Percentiles rank a stretch among this genome's conserved stretches.
Conservation (phyloP, 2,888 invertebrate species). For the Chloroclysta siterata region DNA sequence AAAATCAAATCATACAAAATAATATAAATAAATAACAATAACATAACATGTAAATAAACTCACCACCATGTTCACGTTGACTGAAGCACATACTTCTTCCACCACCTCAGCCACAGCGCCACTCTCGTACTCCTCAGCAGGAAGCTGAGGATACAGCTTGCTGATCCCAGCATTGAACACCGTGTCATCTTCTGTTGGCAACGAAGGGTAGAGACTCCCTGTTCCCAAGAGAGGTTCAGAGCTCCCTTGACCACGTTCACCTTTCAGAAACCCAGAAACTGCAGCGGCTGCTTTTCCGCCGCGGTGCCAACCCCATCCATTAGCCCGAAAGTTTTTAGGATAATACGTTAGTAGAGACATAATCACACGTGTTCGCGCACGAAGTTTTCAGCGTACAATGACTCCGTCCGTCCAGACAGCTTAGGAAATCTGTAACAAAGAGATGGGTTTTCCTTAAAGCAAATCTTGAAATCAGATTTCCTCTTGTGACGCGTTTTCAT, state of each 20-base stretch:
- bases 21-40: too few relatives aligned
- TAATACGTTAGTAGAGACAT: constrained; percentile 61
- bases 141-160: constrained; percentile 74
- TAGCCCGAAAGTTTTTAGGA: constrained; percentile 78
- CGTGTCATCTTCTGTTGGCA: constrained; percentile 72
- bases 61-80: constrained; percentile 75
- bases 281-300: constrained; percentile 62
- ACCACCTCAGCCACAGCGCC: constrained; percentile 76
- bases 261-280: constrained; percentile 68
- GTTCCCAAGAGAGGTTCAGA: constrained; percentile 62
- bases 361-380: constrained; percentile 43
- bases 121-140: constrained; percentile 75
- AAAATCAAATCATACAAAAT: too few relatives aligned
- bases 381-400: constrained; percentile 44
- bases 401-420: constrained; percentile 29
- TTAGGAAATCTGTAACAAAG: constrained; percentile 49
- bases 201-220: constrained; percentile 67
- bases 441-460: constrained; percentile 34
- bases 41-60: too few relatives aligned
- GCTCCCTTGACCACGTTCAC: constrained; percentile 64
- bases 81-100: constrained; percentile 72
- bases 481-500: constrained; percentile 12
- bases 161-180: constrained; percentile 58
- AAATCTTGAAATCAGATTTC: constrained; percentile 20
- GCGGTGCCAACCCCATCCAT: constrained; percentile 81